Evolutionary conservation across 1,140 invertebrate species (phyloP), one percentile per base, ranked within the genome.

Genomic region (Centruroides vittatus): DNA sequence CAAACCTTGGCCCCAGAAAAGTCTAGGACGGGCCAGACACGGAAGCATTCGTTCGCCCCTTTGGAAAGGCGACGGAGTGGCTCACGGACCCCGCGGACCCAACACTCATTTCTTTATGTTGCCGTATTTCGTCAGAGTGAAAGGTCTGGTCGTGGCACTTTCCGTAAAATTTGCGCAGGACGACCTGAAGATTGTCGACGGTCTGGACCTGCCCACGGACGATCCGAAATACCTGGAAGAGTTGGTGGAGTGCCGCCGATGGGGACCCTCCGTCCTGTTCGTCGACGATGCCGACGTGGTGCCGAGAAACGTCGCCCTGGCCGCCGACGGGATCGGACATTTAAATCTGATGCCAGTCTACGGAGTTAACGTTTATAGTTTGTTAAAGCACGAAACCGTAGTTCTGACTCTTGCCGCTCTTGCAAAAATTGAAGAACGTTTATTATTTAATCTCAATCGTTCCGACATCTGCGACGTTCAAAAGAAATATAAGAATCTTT

Each of bases 1-100:
- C 47, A 98, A 97, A 70, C 93, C 93, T 0, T 95, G 92, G 89
- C 89, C 87, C 7, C 96, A 99, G 71, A 99, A 99, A 78, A 93
- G 92, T 61, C 70, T 72, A 13, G 95, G 96, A 1, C 78, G 81
- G 68, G 87, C 95, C 35, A 78, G 96, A 51, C 92, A 95, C 73
- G 92, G 93, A 41, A 93, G 87, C 52, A 91, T 88, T 63, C 79
- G 91, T 64, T 91, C 92, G 4, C 93, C 93, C 0, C 68, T 97
- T 5, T 97, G 81, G 70, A 67, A 68, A 50, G 80, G 82, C 72
- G 78, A 94, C 72, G 93, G 90, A 62, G 71, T 84, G 61, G 80
- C 81, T 35, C 89, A 94, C 73, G 95, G 94, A 0, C 93, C 93
- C 4, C 79, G 93, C 52, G 86, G 88, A 0, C 92, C 91, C 6